Base-by-base conservation (phyloP, 2,888 invertebrate genomes). In the Galeruca laticollis region DNA sequence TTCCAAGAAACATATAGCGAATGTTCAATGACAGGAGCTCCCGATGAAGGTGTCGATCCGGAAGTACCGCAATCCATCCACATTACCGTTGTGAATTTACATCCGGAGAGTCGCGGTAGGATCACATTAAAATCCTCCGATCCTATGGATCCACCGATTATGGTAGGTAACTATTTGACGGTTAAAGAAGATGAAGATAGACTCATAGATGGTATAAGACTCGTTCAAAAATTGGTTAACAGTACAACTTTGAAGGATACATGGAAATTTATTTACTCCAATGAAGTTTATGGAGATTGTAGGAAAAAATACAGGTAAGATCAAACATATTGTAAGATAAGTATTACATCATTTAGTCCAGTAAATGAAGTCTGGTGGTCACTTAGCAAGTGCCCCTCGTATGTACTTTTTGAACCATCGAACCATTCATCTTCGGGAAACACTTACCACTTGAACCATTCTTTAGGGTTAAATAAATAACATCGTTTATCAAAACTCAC, bases 131-230 rank as follows among this genome's bases (percentile, higher is more conserved):
- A 87, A 62, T 90, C 90, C 0, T 87, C 87, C 26, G 88, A 94
- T 83, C 94, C 94, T 0, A 81, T 88, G n/a, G 88, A 88, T 2
- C 87, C 90, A 49, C 95, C 95, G 0, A 71, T 89, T 18, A 90
- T 95, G 82, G 88, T 91, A 74, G 92, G 92, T 0, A 94, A 94
- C 82, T 95, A 95, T 83, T 87, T 94, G 77, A 84, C 86, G 4
- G 88, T 91, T 18, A 88, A 90, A 1, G 86, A 90, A 73, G 94
- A 94, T 76, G 79, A 89, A 4, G 86, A 88, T 1, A 87, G 88
- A 3, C 78, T 92, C 3, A 86, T 90, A 0, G 90, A 91, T 52
- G 92, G 89, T 0, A 87, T 90, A 1, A 1, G 86, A 73, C 86
- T 89, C 11, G 88, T 88, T 2, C 87, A 90, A 71, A 85, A 84